Evolutionary conservation across 2,888 invertebrate species (phyloP).

Genomic region (Tachystola acroxantha): DNA sequence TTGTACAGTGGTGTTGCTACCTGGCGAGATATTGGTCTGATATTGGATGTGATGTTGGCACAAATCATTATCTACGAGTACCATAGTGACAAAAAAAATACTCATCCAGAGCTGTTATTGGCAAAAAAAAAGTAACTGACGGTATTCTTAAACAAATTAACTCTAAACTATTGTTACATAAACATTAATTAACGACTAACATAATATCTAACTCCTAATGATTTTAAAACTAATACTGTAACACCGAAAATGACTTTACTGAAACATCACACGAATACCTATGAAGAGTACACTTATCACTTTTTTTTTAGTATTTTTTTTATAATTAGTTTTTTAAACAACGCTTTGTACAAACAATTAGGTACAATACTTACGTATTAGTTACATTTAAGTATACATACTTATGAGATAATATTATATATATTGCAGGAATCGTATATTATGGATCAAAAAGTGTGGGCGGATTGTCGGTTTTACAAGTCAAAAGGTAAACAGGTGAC

Average conservation of each 20-base stretch:
- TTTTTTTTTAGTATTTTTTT: conserved; percentile 31
- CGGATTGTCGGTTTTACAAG: conserved; percentile 22
- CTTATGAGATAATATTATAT: conserved; percentile 17
- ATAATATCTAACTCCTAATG: conserved; percentile 67
- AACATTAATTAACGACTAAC: conserved; percentile 72
- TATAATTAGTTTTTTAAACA: conserved; percentile 45
- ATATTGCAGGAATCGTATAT: conserved; percentile 24
- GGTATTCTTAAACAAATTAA: conserved; percentile 55
- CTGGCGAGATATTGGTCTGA: too few relatives aligned
- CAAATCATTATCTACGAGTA: conserved; percentile 39
- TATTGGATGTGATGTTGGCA: conserved; percentile 36
- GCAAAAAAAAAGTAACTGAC: conserved; percentile 46
- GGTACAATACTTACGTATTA: conserved; percentile 37
- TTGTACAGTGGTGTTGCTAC: too few relatives aligned
- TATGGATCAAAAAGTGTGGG: conserved; percentile 36
- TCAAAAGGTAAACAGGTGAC: too few relatives aligned
- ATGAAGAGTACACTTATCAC: conserved; percentile 36
- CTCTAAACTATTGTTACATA: conserved; percentile 54
- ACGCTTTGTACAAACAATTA: conserved; percentile 58
- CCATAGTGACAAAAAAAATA: conserved; percentile 33
- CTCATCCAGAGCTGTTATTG: too few relatives aligned
- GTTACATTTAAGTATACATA: conserved; percentile 24
- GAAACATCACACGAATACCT: conserved; percentile 45
- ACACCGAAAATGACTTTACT: conserved; percentile 51
- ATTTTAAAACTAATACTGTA: conserved; percentile 72